phyloP scores from a whole-genome alignment of 2,113 vertebrate species.

The Holacanthus passer region DNA sequence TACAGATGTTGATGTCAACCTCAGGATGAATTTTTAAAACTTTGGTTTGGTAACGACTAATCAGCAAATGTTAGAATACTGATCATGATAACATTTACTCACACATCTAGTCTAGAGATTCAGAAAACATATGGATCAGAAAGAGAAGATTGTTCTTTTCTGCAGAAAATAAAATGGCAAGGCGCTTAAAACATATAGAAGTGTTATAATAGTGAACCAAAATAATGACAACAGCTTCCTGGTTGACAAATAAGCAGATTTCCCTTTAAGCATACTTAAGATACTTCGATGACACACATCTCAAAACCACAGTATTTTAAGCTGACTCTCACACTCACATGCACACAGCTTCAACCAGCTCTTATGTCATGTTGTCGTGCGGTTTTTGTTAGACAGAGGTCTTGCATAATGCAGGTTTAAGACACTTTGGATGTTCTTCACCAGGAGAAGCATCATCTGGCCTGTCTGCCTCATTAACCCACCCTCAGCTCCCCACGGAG shows the following conservation, averaged over 20 bases:
- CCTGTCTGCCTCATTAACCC: constrained; percentile 76
- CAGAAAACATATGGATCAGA: too few species aligned
- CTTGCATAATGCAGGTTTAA: constrained; percentile 55
- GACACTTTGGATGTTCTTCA: constrained; percentile 70
- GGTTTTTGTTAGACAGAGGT: constrained; percentile 13
- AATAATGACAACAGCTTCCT: not conserved
- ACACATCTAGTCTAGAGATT: too few species aligned
- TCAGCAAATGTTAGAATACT: too few species aligned
- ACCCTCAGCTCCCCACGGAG: constrained; percentile 63
- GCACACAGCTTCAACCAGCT: not conserved
- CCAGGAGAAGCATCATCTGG: constrained; percentile 76
- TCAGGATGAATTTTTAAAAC: too few species aligned
- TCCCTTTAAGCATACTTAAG: not conserved
- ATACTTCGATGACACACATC: too few species aligned
- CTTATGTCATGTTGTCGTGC: not conserved
- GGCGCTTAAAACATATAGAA: not conserved
- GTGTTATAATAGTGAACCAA: not conserved
- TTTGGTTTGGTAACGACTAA: too few species aligned
- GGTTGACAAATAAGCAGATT: not conserved
- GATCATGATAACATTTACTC: too few species aligned
- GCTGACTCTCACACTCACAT: not conserved
- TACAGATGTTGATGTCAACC: too few species aligned
- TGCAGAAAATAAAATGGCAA: too few species aligned
- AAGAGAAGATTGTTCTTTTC: too few species aligned
- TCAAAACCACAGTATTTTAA: too few species aligned